Evolutionary conservation across 2,113 vertebrate species (phyloP).

Genomic region (Butorides virescens): DNA sequence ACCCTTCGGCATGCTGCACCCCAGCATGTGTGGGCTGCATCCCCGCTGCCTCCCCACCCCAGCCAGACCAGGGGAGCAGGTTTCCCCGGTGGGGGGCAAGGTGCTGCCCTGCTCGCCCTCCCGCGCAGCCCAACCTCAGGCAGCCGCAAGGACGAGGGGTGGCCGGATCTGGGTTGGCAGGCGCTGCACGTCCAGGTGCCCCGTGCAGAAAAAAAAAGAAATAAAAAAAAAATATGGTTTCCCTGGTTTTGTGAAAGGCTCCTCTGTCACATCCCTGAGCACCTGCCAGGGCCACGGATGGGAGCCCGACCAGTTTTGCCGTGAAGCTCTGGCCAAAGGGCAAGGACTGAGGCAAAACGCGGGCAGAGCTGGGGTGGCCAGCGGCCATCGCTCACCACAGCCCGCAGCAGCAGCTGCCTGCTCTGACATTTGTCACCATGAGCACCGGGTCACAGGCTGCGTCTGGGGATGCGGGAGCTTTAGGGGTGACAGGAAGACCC

Average conservation of each 20-base stretch:
- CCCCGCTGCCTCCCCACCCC: neutral
- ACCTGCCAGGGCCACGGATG: accelerated
- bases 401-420: neutral
- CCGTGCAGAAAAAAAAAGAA: neutral
- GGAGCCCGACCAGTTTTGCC: neutral
- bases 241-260: neutral
- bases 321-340: neutral
- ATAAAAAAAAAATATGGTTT: neutral
- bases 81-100: neutral
- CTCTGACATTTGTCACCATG: neutral
- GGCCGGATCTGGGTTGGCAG: neutral
- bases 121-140: accelerated
- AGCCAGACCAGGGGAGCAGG: neutral
- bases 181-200: neutral
- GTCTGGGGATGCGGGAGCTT: neutral
- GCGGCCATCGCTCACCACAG: neutral
- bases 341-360: accelerated
- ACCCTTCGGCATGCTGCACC: neutral
- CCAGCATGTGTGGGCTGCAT: accelerated
- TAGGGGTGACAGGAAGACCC: neutral
- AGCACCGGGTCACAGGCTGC: neutral
- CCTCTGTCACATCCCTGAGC: neutral
- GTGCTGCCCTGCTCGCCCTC: neutral
- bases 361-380: neutral
- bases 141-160: accelerated